Conservation (phyloP, 2,113 vertebrate genomes). For the Shinisaurus crocodilurus region DNA sequence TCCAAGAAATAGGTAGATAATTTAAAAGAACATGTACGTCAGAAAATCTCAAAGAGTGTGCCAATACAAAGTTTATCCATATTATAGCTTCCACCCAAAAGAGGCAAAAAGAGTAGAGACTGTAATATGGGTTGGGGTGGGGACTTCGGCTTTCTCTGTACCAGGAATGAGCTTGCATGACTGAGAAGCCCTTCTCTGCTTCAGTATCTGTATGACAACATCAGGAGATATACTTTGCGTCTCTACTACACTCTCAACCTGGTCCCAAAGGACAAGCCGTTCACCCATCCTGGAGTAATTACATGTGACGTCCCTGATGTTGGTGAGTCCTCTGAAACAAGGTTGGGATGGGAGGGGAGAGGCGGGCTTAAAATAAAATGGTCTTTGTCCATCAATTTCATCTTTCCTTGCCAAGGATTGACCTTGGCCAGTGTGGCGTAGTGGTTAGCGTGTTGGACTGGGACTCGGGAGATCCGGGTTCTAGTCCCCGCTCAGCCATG, state of each 20-base stretch:
- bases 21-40: too few species aligned
- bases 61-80: too few species aligned
- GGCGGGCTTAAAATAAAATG: neutral
- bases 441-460: too few species aligned
- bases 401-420: neutral
- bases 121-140: too few species aligned
- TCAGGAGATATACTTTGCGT: constrained; percentile 32
- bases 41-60: too few species aligned
- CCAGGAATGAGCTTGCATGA: neutral
- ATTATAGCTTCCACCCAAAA: too few species aligned
- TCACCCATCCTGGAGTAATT: constrained; percentile 19
- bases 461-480: too few species aligned
- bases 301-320: constrained; percentile 35
- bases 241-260: constrained; percentile 38
- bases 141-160: neutral
- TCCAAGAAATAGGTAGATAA: too few species aligned
- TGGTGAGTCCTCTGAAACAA: constrained; percentile 24
- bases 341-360: too few species aligned
- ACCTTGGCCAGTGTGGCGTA: too few species aligned
- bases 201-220: constrained; percentile 36
- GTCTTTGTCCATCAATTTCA: neutral
- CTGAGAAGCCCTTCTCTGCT: neutral
- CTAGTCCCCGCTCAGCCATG: too few species aligned
- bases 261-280: constrained; percentile 1
- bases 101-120: too few species aligned